phyloP scores from a whole-genome alignment of 1,140 invertebrate genomes.

The Popillia japonica region DNA sequence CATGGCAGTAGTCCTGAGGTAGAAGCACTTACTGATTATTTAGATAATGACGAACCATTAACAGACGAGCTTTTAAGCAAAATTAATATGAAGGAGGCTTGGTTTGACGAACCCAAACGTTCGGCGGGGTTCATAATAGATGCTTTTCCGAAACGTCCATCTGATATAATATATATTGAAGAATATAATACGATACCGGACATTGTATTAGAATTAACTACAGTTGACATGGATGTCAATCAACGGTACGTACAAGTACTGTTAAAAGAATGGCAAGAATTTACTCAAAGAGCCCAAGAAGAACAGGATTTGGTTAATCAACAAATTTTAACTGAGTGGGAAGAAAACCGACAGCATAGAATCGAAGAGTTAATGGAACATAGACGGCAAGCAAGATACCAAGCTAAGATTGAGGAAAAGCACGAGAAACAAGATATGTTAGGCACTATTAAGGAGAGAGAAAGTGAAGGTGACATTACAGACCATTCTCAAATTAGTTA shows the following conservation, averaged over 20 bases:
- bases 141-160: constrained; percentile 64
- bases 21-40: constrained; percentile 55
- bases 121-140: constrained; percentile 65
- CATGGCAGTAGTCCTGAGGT: background rate
- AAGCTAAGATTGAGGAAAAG: constrained; percentile 44
- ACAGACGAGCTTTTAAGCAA: constrained; percentile 57
- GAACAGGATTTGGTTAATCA: constrained; percentile 55
- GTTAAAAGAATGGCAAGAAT: constrained; percentile 56
- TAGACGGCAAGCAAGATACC: constrained; percentile 48
- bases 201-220: constrained; percentile 63
- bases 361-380: constrained; percentile 51
- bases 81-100: constrained; percentile 61
- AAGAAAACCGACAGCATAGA: constrained; percentile 47
- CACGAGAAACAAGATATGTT: constrained; percentile 6
- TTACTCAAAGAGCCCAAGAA: constrained; percentile 53
- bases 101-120: constrained; percentile 62
- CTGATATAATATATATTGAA: constrained; percentile 63
- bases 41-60: constrained; percentile 59
- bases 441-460: constrained; percentile 26
- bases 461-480: background rate
- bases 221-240: constrained; percentile 55
- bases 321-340: constrained; percentile 48
- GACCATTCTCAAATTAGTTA: constrained; percentile 49
- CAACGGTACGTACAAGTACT: constrained; percentile 53
- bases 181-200: constrained; percentile 64